Evolutionary conservation across 2,888 invertebrate species (phyloP).

Genomic region (Sisyra terminalis): DNA sequence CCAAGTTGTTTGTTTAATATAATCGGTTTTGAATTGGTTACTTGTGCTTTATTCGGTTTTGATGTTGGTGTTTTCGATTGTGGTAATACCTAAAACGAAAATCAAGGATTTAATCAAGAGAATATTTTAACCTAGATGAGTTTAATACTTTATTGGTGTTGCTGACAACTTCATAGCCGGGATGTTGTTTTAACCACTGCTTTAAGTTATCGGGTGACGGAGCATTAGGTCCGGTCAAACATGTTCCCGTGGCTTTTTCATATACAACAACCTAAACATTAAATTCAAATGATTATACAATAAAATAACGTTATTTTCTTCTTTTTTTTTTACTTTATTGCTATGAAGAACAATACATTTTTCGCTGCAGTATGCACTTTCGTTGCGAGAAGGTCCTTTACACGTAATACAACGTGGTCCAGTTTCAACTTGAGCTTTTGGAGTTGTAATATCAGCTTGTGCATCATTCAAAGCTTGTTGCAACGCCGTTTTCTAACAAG

Average conservation of each 20-base stretch:
- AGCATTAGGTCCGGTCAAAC: slow-evolving; percentile 61
- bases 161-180: slow-evolving; percentile 70
- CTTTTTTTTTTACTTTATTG: slow-evolving; percentile 40
- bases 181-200: slow-evolving; percentile 73
- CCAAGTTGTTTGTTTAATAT: background rate
- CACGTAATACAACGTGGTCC: slow-evolving; percentile 53
- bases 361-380: slow-evolving; percentile 80
- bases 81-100: slow-evolving; percentile 15
- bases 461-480: slow-evolving; percentile 5
- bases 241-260: slow-evolving; percentile 61
- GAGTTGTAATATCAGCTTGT: background rate
- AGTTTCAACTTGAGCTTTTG: background rate
- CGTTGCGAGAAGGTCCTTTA: slow-evolving; percentile 53
- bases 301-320: slow-evolving; percentile 10
- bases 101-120: background rate
- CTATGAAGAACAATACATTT: slow-evolving; percentile 75
- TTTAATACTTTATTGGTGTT: slow-evolving; percentile 29
- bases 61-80: slow-evolving; percentile 24
- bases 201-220: slow-evolving; percentile 66
- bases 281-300: slow-evolving; percentile 14
- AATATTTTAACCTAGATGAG: background rate
- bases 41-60: slow-evolving; percentile 17
- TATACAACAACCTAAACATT: slow-evolving; percentile 55
- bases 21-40: background rate
- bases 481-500: slow-evolving; percentile 2